Evolutionary conservation across 2,797 vertebrate species (phyloP), one percentile per base, ranked within the genome.

Genomic region (Schizopygopsis malacanthus): DNA sequence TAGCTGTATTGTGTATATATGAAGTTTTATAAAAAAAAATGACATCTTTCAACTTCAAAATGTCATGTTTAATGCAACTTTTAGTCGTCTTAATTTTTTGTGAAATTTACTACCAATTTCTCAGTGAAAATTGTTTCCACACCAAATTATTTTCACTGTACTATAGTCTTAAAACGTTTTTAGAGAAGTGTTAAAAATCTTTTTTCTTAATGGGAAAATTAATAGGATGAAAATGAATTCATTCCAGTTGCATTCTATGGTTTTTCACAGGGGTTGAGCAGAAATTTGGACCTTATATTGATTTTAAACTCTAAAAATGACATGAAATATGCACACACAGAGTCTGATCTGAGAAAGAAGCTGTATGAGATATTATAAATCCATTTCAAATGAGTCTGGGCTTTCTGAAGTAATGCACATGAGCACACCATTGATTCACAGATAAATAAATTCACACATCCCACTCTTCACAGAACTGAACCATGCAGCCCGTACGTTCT

Each of bases 401-500:
- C 16, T 67, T 56, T 54, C 33, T 69, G 63, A 73, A 39, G 69
- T 85, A 45, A 50, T 87, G 75, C 89, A 69, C 61, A 45, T 25
- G 83, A 54, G 56, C 85, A 59, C 81, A 79, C 69, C 81, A 56
- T 56, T 85, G 86, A 85, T 75, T 79, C 73, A 85, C 87, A 82
- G 2, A 63, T 50, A 89, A 90, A 81, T 89, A 80, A 61, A 80
- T 80, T 80, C 87, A 81, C 82, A 63, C 83, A 80, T 87, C 88
- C 79, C 76, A 69, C 85, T 85, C 85, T 88, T 47, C 81, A 79
- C 89, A 96, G 95, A 96, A 77, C 92, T 96, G 54, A 95, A 94
- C 88, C 94, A 94, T 85, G 92, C 93, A 43, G 91, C 92, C 13
- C 92, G 92, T 90, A 94, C 92, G 0, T 93, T 93, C 87, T 96